A percentile compares a stretch with the other conserved stretches of the same genome.
These are phyloP conservation scores for Etia nguti DNA, from an alignment of 2,113 vertebrate genomes.

Conservation along the genomic window DNA sequence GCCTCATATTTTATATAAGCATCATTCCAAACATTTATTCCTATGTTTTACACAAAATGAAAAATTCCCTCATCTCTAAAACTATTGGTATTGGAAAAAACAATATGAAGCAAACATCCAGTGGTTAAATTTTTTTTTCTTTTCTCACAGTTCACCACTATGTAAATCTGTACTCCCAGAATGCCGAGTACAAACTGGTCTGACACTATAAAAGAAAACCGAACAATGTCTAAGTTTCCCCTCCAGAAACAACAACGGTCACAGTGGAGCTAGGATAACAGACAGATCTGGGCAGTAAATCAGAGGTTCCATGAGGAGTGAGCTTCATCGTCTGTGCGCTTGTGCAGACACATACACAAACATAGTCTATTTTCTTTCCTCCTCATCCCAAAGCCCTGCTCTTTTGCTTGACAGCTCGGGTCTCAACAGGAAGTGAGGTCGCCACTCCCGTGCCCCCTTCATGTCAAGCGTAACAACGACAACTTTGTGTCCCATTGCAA, in stretches of 20 bases:
- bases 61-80: not conserved
- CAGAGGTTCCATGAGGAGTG: not conserved
- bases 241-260: not conserved
- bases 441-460: conserved; percentile 21
- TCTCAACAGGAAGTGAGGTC: conserved; percentile 51
- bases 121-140: not conserved
- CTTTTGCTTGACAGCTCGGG: conserved; percentile 41
- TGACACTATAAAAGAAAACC: not conserved
- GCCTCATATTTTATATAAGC: not conserved
- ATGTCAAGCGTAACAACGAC: conserved; percentile 53
- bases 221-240: not conserved
- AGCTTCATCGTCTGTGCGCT: not conserved
- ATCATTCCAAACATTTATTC: not conserved
- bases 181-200: not conserved
- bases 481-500: conserved; percentile 31
- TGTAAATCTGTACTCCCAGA: not conserved
- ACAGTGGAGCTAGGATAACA: not conserved
- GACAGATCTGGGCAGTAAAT: not conserved
- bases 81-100: not conserved
- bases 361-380: not conserved
- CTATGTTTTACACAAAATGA: not conserved
- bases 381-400: not conserved
- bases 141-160: not conserved
- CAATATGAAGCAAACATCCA: not conserved
- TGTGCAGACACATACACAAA: not conserved